Evolutionary conservation across 2,797 vertebrate genomes (phyloP).

Genomic region (Buceros bicornis): DNA sequence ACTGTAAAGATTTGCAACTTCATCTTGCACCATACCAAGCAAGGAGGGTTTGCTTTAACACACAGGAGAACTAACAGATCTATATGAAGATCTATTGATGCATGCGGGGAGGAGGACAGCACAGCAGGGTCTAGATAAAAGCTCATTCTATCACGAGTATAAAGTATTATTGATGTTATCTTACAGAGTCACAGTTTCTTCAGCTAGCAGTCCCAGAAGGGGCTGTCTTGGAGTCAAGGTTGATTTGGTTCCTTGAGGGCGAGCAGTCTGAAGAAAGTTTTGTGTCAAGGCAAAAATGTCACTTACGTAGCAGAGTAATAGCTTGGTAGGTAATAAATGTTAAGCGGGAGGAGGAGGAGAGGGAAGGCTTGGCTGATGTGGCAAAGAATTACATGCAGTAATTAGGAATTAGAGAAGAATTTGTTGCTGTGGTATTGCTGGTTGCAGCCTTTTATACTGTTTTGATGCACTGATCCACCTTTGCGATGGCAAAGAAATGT

Average conservation of each 20-base stretch:
- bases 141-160: neutral
- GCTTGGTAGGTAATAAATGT: neutral
- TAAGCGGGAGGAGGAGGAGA: neutral
- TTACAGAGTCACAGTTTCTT: neutral
- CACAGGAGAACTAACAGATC: neutral
- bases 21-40: neutral
- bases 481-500: neutral
- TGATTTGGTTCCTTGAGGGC: neutral
- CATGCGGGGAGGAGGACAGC: neutral
- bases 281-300: neutral
- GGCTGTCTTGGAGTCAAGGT: neutral
- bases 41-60: neutral
- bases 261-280: neutral
- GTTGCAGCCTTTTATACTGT: neutral
- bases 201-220: neutral
- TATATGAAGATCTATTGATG: neutral
- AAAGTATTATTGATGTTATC: neutral
- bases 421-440: neutral
- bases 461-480: neutral
- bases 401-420: neutral
- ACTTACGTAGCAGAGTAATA: neutral
- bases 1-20: neutral
- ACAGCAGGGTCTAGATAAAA: neutral
- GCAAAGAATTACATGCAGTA: neutral
- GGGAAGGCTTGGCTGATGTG: neutral